phyloP scores from a whole-genome alignment of 1,140 invertebrate genomes.

The Pantala flavescens region DNA sequence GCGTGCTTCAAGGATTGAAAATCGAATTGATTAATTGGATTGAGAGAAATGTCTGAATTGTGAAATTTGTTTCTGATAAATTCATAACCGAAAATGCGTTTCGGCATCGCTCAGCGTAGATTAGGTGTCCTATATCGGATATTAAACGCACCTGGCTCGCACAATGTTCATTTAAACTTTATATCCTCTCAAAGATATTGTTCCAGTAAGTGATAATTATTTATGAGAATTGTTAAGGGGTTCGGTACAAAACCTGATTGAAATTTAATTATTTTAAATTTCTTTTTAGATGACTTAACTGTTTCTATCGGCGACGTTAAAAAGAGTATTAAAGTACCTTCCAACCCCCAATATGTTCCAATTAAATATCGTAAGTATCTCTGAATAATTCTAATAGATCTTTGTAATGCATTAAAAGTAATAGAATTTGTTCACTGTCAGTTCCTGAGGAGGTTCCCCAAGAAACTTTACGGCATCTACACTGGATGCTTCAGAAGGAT shows the following conservation, averaged over 20 bases:
- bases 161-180: neutral
- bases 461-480: constrained; percentile 65
- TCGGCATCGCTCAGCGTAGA: neutral
- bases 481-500: constrained; percentile 95
- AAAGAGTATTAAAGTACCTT: constrained; percentile 50
- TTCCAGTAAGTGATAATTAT: neutral
- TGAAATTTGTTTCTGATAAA: no score
- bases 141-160: neutral
- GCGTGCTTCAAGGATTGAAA: no score
- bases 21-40: no score
- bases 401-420: constrained; percentile 12
- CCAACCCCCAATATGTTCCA: constrained; percentile 69
- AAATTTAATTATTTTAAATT: no score
- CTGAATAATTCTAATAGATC: constrained; percentile 23
- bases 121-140: neutral
- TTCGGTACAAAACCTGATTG: neutral
- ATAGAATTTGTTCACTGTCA: constrained; percentile 28
- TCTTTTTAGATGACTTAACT: neutral
- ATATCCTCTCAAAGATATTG: neutral
- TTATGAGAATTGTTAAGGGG: neutral
- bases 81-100: neutral
- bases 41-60: no score
- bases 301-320: constrained; percentile 67
- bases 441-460: constrained; percentile 50
- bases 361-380: constrained; percentile 65